phyloP scores from a whole-genome alignment of 2,113 vertebrate species.

The Anolis sagrei region DNA sequence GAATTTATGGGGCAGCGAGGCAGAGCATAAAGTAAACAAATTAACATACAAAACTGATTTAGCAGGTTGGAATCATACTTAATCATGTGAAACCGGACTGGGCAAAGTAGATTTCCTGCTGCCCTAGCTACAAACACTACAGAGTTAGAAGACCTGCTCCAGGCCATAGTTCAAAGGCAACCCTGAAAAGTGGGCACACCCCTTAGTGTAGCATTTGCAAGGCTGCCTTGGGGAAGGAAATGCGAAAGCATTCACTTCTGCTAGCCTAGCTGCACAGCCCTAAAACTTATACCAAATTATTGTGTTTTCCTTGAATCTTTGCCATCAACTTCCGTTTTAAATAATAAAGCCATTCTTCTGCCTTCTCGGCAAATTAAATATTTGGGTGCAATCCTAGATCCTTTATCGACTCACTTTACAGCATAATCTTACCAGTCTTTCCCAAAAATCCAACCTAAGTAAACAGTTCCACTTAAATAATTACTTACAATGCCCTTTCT shows the following conservation, averaged over 20 bases:
- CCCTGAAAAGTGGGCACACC: no score
- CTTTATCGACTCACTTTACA: neutral
- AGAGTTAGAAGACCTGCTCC: neutral
- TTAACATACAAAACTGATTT: neutral
- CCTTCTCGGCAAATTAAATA: neutral
- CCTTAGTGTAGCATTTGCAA: neutral
- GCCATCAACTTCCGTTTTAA: neutral
- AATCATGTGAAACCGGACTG: neutral
- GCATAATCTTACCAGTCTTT: neutral
- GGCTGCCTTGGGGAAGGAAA: neutral
- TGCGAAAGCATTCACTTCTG: neutral
- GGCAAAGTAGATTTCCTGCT: neutral
- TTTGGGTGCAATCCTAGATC: neutral
- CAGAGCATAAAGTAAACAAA: no score
- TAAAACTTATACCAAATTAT: neutral
- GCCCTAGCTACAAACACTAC: neutral
- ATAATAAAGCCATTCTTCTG: neutral
- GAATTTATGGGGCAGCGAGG: no score
- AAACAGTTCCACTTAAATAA: neutral
- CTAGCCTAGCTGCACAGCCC: neutral
- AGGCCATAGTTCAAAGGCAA: neutral
- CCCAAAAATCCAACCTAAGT: neutral
- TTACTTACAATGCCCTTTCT: neutral
- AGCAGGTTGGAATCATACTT: neutral
- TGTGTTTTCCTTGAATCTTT: neutral